Evolutionary conservation across 1,140 invertebrate species (phyloP).

Genomic region (Apis laboriosa): DNA sequence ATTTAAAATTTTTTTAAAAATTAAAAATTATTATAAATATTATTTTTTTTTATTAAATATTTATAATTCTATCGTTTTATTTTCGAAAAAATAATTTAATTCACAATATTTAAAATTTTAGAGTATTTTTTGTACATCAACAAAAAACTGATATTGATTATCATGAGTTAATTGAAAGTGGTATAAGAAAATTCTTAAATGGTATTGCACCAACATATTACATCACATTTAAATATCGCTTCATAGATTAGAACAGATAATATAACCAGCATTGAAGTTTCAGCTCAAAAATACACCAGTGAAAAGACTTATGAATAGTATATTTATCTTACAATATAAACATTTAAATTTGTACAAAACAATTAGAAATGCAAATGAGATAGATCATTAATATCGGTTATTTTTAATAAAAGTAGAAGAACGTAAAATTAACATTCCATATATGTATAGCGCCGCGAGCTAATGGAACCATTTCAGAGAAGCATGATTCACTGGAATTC

Average conservation of each 20-base stretch:
- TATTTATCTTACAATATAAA: not conserved
- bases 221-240: slow-evolving; percentile 27
- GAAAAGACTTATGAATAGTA: not conserved
- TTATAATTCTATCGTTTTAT: not conserved
- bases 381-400: not conserved
- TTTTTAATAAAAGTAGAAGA: not conserved
- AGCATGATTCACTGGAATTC: slow-evolving; percentile 29
- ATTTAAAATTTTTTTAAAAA: too few species aligned
- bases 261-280: not conserved
- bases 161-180: slow-evolving; percentile 30
- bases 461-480: slow-evolving; percentile 19
- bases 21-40: not conserved
- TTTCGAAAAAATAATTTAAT: not conserved
- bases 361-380: not conserved
- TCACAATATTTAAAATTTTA: not conserved
- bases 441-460: not conserved
- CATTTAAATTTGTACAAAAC: not conserved
- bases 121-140: slow-evolving; percentile 3
- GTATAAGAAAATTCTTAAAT: slow-evolving; percentile 20
- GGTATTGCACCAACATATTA: slow-evolving; percentile 24
- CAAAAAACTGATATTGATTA: not conserved
- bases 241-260: not conserved
- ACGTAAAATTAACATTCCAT: not conserved
- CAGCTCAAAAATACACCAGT: not conserved
- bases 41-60: not conserved